phyloP scores from a whole-genome alignment of 2,888 invertebrate genomes.

The Phaedon cochleariae region DNA sequence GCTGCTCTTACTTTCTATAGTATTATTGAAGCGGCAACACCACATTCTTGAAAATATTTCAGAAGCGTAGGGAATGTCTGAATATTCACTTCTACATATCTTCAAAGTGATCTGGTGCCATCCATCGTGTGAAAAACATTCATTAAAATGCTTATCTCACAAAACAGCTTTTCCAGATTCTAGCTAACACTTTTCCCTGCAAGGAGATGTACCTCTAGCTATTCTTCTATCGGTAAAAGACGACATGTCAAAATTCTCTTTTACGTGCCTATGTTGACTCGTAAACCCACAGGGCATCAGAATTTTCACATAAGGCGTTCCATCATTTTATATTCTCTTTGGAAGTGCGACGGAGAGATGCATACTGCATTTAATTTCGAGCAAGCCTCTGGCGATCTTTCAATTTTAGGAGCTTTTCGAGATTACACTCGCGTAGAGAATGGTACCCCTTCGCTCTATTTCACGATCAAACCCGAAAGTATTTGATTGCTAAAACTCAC shows the following conservation, averaged over 20 bases:
- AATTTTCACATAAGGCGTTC: conserved; percentile 25
- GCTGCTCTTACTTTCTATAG: no score
- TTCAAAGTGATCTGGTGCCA: no score
- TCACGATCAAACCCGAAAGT: conserved; percentile 4
- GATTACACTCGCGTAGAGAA: conserved; percentile 15
- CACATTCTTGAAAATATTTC: no score
- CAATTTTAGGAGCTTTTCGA: conserved; percentile 23
- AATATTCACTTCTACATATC: no score
- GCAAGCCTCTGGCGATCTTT: conserved; percentile 22
- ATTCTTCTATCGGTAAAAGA: no score
- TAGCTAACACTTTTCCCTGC: no score
- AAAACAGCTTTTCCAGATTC: no score
- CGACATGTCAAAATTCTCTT: background rate
- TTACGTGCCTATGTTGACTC: conserved; percentile 2
- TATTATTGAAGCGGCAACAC: no score
- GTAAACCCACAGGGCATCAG: conserved; percentile 18
- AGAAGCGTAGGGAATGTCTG: no score
- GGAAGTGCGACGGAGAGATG: conserved; percentile 17
- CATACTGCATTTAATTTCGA: conserved; percentile 23
- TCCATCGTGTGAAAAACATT: no score
- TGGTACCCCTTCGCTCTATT: conserved; percentile 6
- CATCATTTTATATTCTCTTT: conserved; percentile 42
- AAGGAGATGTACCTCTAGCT: no score
- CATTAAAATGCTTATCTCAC: no score
- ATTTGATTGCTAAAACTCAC: conserved; percentile 1